A percentile compares a stretch with the other conserved stretches of the same genome.
Evolutionary conservation across 2,113 vertebrate species (phyloP).

Genomic region (Esox niger): DNA sequence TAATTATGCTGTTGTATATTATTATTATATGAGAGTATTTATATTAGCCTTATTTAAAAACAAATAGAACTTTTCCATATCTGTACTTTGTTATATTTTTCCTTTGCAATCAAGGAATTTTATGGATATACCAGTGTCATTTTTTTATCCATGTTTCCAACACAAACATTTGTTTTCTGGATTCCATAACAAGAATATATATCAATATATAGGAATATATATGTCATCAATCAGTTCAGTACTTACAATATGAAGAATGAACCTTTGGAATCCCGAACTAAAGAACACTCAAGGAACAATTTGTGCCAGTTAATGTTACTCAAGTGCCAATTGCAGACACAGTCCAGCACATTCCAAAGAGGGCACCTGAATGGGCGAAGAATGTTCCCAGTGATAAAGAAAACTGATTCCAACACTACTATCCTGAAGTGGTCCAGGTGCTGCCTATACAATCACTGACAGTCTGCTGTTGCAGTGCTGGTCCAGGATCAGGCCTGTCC

Average conservation of each 20-base stretch:
- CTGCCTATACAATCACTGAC: too few species aligned
- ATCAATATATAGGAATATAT: background rate
- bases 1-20: constrained; percentile 40
- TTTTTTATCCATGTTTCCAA: constrained; percentile 18
- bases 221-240: background rate
- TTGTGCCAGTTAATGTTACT: constrained; percentile 27
- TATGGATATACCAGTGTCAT: constrained; percentile 43
- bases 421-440: constrained; percentile 2
- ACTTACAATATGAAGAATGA: background rate
- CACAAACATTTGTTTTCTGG: background rate
- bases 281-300: background rate
- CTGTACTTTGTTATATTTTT: constrained; percentile 33
- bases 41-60: constrained; percentile 65
- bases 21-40: constrained; percentile 64
- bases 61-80: constrained; percentile 26
- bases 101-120: constrained; percentile 37
- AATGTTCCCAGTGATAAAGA: constrained; percentile 18
- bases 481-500: too few species aligned
- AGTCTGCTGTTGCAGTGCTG: too few species aligned
- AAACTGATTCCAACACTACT: constrained; percentile 17
- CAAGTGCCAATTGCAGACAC: constrained; percentile 46
- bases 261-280: too few species aligned
- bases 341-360: constrained; percentile 71
- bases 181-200: background rate
- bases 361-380: too few species aligned